A percentile compares a stretch with the other conserved stretches of the same genome.
Evolutionary conservation across 2,888 invertebrate genomes (phyloP).

Genomic region (Ophion ventricosus): DNA sequence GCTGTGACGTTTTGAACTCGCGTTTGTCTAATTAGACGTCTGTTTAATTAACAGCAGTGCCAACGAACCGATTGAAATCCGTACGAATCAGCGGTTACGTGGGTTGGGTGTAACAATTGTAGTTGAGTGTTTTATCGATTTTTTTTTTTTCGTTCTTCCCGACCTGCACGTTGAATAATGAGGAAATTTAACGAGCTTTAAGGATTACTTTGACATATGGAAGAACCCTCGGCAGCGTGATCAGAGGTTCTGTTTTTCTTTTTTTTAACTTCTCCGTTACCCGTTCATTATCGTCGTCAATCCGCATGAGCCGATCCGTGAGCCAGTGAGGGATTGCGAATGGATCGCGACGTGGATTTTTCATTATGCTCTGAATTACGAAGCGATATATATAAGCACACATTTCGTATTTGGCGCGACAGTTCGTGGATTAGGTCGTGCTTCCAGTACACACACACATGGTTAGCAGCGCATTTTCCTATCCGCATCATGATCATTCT

Average conservation of each 20-base stretch:
- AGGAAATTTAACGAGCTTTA: slow-evolving; percentile 21
- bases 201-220: neutral
- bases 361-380: slow-evolving; percentile 72
- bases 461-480: slow-evolving; percentile 44
- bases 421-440: slow-evolving; percentile 30
- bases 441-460: slow-evolving; percentile 20
- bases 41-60: neutral
- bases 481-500: slow-evolving; percentile 35
- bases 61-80: slow-evolving; percentile 23
- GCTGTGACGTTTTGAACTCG: neutral
- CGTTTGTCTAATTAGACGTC: slow-evolving; percentile 10
- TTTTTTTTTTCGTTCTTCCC: neutral
- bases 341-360: slow-evolving; percentile 68
- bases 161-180: neutral
- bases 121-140: slow-evolving; percentile 28
- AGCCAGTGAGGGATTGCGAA: slow-evolving; percentile 1
- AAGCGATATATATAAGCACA: slow-evolving; percentile 24
- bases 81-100: neutral
- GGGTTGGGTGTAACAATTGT: slow-evolving; percentile 14
- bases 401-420: slow-evolving; percentile 9
- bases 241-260: neutral
- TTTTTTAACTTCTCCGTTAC: slow-evolving; percentile 44
- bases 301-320: too few relatives aligned
- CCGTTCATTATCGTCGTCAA: slow-evolving; percentile 66
- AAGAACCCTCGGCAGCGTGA: neutral